Base-by-base conservation (phyloP, 1,140 invertebrate genomes). In the Heliconius nattereri region DNA sequence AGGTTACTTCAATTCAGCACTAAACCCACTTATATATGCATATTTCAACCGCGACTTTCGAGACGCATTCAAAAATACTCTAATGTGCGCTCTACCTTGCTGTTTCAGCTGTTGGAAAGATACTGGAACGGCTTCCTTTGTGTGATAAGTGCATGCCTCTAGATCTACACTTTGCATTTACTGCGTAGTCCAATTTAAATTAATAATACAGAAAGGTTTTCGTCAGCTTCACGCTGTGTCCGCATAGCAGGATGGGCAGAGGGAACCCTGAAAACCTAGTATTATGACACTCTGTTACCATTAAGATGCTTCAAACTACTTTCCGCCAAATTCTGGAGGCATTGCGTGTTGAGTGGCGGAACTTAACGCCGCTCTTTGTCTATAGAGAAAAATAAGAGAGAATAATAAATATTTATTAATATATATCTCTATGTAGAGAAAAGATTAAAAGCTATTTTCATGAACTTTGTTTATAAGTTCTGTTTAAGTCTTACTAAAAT, bases 41-140 rank as follows among this genome's bases (percentile, higher is more conserved):
- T 99, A 99, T 94, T 99, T 99, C 95, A 99, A 99, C 94, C 96
- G 98, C 35, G 99, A 99, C 93, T 99, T 99, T 94, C 96, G 98
- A 90, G 97, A 98, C 91, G 98, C 99, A 32, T 99, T 99, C 94
- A 98, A 98, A 92, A 98, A 99, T 91, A 99, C 98, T 26, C 95
- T 99, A 75, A 96, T 97, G 89, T 98, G 97, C 90, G 96, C 97
- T 7, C 96, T 98, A 82, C 97, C 97, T 79, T 94, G 92, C 40
- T 98, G 97, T 86, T 97, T 95, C 75, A 92, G 85, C 29, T 95
- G 94, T 79, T 95, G 94, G 94, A 95, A 94, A 81, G 91, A 94
- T 73, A 89, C 92, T 0, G 89, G 89, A 1, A 90, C 87, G 7
- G 85, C 91, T 7, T 90, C 94, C 72, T 95, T 91, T 73, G 94